These are phyloP conservation scores for Heliconius melpomene DNA, from an alignment of 1,140 invertebrate species.

Conservation along the genomic window DNA sequence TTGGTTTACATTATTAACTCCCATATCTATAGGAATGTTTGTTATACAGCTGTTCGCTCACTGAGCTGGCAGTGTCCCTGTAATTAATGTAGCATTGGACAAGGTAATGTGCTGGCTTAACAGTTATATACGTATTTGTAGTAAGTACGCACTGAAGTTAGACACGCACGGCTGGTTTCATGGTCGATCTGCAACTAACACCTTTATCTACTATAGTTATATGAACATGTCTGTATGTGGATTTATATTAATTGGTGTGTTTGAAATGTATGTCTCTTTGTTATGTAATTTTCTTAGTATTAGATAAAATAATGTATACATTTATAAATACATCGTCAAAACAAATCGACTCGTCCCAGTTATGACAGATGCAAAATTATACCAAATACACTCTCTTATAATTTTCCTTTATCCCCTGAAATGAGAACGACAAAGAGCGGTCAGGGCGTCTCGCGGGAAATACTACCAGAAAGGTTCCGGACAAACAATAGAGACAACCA, in stretches of 20 bases:
- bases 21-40: conserved; percentile 58
- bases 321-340: not conserved
- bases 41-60: conserved; percentile 50
- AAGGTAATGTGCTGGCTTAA: conserved; percentile 18
- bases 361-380: not conserved
- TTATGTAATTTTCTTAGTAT: too few species aligned
- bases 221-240: not conserved
- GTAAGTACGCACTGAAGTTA: not conserved
- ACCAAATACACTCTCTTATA: conserved; percentile 34
- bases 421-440: conserved; percentile 52
- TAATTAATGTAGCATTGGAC: conserved; percentile 32
- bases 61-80: conserved; percentile 35
- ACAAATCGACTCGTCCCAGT: not conserved
- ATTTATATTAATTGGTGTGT: not conserved
- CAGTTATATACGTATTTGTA: not conserved
- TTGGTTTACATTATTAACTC: conserved; percentile 54
- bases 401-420: conserved; percentile 45
- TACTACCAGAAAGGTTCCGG: conserved; percentile 69
- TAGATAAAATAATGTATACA: too few species aligned
- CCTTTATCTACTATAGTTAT: not conserved
- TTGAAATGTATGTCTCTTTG: too few species aligned
- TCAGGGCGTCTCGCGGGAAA: conserved; percentile 63
- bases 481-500: conserved; percentile 62
- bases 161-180: not conserved
- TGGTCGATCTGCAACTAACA: not conserved